Conservation (phyloP, 2,113 vertebrate species). For the Benitochromis conjunctus region DNA sequence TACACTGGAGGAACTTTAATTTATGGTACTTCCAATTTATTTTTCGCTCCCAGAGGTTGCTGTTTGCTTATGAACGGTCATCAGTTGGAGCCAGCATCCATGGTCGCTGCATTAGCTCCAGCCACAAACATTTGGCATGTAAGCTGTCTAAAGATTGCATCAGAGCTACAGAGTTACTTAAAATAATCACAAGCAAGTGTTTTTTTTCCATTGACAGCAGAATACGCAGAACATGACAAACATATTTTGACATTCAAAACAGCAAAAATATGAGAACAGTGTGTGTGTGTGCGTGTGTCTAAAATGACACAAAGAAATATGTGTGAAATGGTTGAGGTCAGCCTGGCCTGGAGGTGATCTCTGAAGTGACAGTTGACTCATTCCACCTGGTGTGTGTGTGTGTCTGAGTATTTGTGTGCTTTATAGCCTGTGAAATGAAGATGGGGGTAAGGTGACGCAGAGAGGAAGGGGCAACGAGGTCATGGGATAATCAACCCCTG, state of each 20-base stretch:
- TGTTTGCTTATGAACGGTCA: not conserved
- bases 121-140: not conserved
- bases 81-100: not conserved
- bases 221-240: not conserved
- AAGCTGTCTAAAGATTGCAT: not conserved
- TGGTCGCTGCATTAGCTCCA: not conserved
- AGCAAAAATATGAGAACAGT: not conserved
- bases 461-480: slow-evolving; percentile 4
- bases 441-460: slow-evolving; percentile 37
- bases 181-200: not conserved
- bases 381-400: slow-evolving; percentile 23
- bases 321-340: slow-evolving; percentile 17
- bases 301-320: not conserved
- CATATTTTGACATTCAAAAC: not conserved
- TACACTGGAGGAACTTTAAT: not conserved
- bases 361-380: slow-evolving; percentile 23
- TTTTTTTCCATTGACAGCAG: not conserved
- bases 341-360: slow-evolving; percentile 21
- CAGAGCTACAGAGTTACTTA: not conserved
- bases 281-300: not conserved
- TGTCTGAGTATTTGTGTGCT: slow-evolving; percentile 37
- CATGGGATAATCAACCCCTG: slow-evolving; percentile 52
- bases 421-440: slow-evolving; percentile 72
- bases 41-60: not conserved
- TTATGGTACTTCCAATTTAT: not conserved